Evolutionary conservation across 2,113 vertebrate genomes (phyloP), one percentile per base, ranked within the genome.

Genomic region (Chaetodon auriga): DNA sequence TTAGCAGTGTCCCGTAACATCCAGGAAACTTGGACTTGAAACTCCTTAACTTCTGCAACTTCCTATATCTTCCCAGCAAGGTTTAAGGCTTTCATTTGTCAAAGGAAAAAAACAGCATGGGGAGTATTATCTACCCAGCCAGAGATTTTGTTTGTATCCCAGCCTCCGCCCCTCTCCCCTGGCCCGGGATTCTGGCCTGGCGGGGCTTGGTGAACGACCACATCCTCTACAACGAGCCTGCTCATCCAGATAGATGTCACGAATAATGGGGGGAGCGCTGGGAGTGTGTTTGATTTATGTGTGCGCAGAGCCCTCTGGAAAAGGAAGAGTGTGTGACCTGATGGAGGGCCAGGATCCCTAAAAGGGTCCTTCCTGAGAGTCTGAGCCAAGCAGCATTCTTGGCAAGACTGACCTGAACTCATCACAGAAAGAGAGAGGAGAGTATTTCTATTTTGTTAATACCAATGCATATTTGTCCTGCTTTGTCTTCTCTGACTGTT

Each of bases 211-310:
- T 72, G 55, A 85, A 69, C 55, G 41, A 89, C 90, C 92, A 93
- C 93, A 92, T 94, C 92, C 89, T 92, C 81, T 80, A 75, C 53
- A 82, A 81, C 41, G 12, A 4, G 55, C 25, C 80, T 63, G 88
- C 80, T 80, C 75, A 81, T 92, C 89, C 89, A 93, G 87, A 93
- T 91, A 78, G 53, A 88, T 90, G 86, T 90, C 86, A 90, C 69
- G 77, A 85, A 81, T 85, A 89, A 89, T 79, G 78, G 60, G 46
- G 77, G 66, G 74, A 77, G 81, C n/a, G 38, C 45, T 86, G 74
- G 74, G 84, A 89, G 78, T 58, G 55, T 18, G 36, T 85, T 85
- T 92, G 88, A 92, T 93, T 93, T 90, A 90, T 90, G 85, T 62
- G 15, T 72, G 76, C 21, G 16, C 13, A 79, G 82, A 80, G 66